Evolutionary conservation across 2,113 vertebrate genomes (phyloP), one percentile per base, ranked within the genome.

Genomic region (Capreolus pygargus): DNA sequence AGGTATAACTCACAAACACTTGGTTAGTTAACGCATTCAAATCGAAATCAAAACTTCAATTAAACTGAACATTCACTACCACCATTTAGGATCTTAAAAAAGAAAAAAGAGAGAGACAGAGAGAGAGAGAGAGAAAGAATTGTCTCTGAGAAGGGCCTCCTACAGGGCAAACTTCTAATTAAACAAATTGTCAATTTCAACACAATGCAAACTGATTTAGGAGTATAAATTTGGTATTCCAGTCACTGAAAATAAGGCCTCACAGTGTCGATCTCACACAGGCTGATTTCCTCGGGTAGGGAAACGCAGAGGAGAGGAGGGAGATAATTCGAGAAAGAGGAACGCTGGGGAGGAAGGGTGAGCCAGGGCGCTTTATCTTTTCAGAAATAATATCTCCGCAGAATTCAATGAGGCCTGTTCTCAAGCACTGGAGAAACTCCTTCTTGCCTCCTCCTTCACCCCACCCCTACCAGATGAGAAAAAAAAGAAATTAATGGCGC

Each of bases 401-500:
- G 98, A 98, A 99, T 97, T 96, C 55, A 19, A 33, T 2, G 94
- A 27, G 97, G 98, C 89, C 98, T 98, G 97, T 98, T 98, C 98
- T 98, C 14, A 28, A 98, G 98, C 93, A 61, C 78, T 10, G 39
- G 95, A 98, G 97, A 97, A 90, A 94, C 96, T 85, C 97, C 57
- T 54, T 58, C 97, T 97, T 96, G 97, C 91, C 0, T 97, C 97
- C 70, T 89, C 89, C 91, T 89, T 95, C 96, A 93, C 95, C 96
- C 97, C 83, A 4, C 95, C 98, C 98, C 84, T 81, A 45, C 94
- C 81, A 96, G 98, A 98, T 98, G 97, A 96, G 96, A 97, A 96
- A 98, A 97, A 67, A 64, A 98, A 96, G 98, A 98, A 97, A 98
- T 97, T 96, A 98, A 99, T 98, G 95, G 97, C 61, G 98, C 58